Conservation (phyloP, 2,888 invertebrate genomes). For the Dicranocentrus wangi region DNA sequence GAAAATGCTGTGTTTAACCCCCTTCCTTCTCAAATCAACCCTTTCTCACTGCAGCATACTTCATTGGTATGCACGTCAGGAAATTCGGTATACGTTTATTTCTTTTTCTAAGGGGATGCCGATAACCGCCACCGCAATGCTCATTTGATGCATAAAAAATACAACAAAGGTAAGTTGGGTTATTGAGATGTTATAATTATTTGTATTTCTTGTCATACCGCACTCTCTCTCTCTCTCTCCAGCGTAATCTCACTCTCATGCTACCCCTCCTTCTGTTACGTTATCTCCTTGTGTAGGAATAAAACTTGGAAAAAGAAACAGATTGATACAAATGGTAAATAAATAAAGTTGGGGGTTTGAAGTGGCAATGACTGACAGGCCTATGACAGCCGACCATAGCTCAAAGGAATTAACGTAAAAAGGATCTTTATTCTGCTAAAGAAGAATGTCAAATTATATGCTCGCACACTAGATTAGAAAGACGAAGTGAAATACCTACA, state of each 20-base stretch:
- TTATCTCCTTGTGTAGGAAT: not conserved
- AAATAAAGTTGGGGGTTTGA: conserved; percentile 40
- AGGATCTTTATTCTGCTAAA: conserved; percentile 38
- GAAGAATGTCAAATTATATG: conserved; percentile 53
- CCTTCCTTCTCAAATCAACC: too few relatives aligned
- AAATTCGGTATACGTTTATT: too few relatives aligned
- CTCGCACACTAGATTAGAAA: conserved; percentile 13
- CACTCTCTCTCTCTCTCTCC: conserved; percentile 5
- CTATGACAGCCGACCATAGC: conserved; percentile 48
- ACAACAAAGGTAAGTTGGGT: not conserved
- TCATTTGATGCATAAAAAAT: too few relatives aligned
- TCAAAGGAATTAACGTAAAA: conserved; percentile 43
- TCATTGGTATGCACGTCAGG: too few relatives aligned
- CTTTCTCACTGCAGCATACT: too few relatives aligned
- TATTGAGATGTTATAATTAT: conserved; percentile 54
- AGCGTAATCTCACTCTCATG: not conserved
- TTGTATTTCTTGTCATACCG: conserved; percentile 35
- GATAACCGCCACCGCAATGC: too few relatives aligned
- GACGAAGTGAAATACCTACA: not conserved
- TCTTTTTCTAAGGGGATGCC: too few relatives aligned
- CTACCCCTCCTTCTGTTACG: not conserved
- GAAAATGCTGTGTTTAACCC: too few relatives aligned
- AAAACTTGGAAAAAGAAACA: conserved; percentile 29
- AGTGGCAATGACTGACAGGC: conserved; percentile 60
- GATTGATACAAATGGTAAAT: conserved; percentile 57